Evolutionary conservation across 2,113 vertebrate genomes (phyloP).

Genomic region (Limnothrissa miodon): DNA sequence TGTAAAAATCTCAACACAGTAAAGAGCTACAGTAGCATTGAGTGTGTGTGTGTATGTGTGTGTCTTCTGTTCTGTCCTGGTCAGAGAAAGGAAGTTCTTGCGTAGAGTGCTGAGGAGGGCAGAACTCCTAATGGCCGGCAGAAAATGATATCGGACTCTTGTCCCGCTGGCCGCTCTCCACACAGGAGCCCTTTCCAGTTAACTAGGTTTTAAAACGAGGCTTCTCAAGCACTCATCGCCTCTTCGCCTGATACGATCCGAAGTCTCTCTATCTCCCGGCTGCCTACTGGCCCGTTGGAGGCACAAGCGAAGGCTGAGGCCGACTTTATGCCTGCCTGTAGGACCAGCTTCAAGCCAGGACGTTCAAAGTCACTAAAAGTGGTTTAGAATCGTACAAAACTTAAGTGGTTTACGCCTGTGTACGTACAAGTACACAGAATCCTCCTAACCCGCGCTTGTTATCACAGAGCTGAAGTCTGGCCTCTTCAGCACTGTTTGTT

Average conservation of each 20-base stretch:
- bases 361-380: too few species aligned
- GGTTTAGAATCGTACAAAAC: too few species aligned
- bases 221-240: background rate
- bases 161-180: background rate
- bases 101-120: conserved; percentile 55
- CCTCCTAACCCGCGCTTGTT: too few species aligned
- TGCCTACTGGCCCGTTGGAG: too few species aligned
- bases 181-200: background rate
- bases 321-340: too few species aligned
- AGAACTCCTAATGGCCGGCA: conserved; percentile 55
- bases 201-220: conserved; percentile 7
- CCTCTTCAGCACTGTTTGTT: background rate
- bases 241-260: background rate
- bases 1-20: background rate
- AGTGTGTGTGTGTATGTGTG: background rate
- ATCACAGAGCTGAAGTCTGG: background rate
- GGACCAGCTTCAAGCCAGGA: too few species aligned
- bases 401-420: too few species aligned
- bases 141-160: conserved; percentile 44
- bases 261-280: too few species aligned
- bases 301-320: too few species aligned
- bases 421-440: too few species aligned
- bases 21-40: conserved; percentile 31
- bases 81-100: conserved; percentile 42
- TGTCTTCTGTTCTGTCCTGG: conserved; percentile 41